Evolutionary conservation across 2,888 invertebrate genomes (phyloP).

Genomic region (Disparrhopalites patrizii): DNA sequence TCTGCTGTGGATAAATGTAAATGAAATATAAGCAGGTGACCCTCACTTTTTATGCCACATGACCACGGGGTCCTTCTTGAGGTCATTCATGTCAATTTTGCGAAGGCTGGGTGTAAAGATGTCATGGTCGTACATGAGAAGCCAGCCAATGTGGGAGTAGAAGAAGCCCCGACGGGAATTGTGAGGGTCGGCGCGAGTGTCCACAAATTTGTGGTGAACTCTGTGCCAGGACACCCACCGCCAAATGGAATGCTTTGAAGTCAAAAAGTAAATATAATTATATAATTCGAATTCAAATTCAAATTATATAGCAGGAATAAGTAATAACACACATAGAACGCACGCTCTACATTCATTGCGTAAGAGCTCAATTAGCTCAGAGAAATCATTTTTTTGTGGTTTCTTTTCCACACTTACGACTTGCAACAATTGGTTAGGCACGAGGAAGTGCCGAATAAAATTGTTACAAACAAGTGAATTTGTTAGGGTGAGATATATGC

Average conservation of each 20-base stretch:
- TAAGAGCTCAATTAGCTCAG: too few relatives aligned
- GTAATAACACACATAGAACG: not conserved
- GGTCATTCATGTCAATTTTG: not conserved
- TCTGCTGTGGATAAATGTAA: not conserved
- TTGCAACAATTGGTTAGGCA: too few relatives aligned
- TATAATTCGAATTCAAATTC: too few relatives aligned
- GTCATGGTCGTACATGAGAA: not conserved
- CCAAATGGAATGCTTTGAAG: not conserved
- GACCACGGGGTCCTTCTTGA: not conserved
- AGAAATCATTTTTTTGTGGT: not conserved
- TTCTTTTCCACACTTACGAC: too few relatives aligned
- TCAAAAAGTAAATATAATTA: not conserved
- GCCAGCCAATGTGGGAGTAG: constrained; percentile 89
- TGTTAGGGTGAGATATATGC: not conserved
- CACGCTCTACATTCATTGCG: too few relatives aligned
- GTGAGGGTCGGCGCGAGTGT: constrained; percentile 90
- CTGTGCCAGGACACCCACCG: constrained; percentile 50
- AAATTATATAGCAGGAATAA: too few relatives aligned
- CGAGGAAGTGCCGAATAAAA: too few relatives aligned
- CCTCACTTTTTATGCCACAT: not conserved
- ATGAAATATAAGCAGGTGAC: not conserved
- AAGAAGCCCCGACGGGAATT: constrained; percentile 89
- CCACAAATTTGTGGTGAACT: constrained; percentile 84
- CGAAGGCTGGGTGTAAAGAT: not conserved
- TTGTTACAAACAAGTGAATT: too few relatives aligned